A percentile compares a stretch with the other conserved stretches of the same genome.
Conservation (phyloP, 2,113 vertebrate genomes). For the Hipposideros armiger region DNA sequence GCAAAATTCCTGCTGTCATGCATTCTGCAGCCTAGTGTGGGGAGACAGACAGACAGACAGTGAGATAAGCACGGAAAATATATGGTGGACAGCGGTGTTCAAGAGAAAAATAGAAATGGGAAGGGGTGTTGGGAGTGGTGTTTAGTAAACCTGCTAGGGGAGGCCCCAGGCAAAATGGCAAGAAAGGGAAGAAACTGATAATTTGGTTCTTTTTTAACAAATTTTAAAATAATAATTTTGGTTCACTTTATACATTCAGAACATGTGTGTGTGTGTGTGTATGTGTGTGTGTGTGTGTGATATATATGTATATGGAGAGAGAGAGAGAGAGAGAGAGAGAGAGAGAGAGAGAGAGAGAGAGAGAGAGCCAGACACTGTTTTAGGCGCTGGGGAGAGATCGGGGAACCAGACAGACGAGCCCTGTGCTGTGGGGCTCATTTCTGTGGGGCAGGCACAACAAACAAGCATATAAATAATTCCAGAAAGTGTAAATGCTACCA, state of each 20-base stretch:
- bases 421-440: not conserved
- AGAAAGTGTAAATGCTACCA: not conserved
- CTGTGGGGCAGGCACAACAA: not conserved
- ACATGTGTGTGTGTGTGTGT: not conserved
- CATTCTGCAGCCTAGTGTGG: not conserved
- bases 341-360: too few species aligned
- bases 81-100: not conserved
- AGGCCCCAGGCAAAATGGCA: not conserved
- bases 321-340: too few species aligned
- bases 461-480: not conserved
- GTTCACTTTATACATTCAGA: not conserved
- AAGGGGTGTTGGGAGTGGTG: rapidly evolving
- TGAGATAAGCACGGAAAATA: not conserved
- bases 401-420: not conserved
- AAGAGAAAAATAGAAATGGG: not conserved
- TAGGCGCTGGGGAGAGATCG: rapidly evolving
- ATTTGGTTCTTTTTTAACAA: conserved; percentile 9
- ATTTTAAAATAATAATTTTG: conserved; percentile 34
- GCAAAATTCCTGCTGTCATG: not conserved
- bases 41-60: not conserved
- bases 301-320: too few species aligned
- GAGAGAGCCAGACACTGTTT: not conserved
- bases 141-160: not conserved
- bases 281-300: too few species aligned
- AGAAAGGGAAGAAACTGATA: not conserved